These are phyloP conservation scores for Campodea augens DNA, from an alignment of 1,140 invertebrate genomes.

Conservation along the genomic window DNA sequence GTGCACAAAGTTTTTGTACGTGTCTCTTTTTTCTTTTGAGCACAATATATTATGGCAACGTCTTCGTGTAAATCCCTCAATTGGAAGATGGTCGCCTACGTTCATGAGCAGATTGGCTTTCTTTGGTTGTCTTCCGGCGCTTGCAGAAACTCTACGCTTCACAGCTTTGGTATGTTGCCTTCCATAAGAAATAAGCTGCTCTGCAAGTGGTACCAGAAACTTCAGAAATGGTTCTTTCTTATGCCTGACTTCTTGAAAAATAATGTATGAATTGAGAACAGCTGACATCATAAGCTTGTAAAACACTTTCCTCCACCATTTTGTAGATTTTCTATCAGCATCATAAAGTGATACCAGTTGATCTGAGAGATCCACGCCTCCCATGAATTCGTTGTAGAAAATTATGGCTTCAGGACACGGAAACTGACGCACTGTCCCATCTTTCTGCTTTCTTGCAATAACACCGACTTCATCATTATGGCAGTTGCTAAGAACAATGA, in stretches of 20 bases:
- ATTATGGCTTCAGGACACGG: conserved; percentile 5
- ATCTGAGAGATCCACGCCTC: conserved; percentile 15
- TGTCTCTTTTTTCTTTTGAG: conserved; percentile 6
- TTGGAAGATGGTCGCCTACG: conserved; percentile 12
- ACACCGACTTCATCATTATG: conserved; percentile 8
- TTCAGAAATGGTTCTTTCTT: too few species aligned
- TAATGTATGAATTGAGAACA: conserved; percentile 13
- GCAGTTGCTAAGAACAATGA: conserved; percentile 14
- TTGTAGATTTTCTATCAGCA: conserved; percentile 13
- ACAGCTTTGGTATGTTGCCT: conserved; percentile 7
- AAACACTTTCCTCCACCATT: conserved; percentile 16
- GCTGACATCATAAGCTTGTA: conserved; percentile 11
- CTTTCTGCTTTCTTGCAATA: conserved; percentile 10
- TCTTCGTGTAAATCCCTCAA: conserved; percentile 6
- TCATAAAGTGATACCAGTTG: conserved; percentile 14
- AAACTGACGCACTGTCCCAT: conserved; percentile 7
- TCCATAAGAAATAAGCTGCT: conserved; percentile 10
- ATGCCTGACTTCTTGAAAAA: too few species aligned
- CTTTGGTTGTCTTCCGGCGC: conserved; percentile 11
- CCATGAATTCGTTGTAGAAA: conserved; percentile 15
- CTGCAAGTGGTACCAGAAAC: too few species aligned
- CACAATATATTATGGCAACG: conserved; percentile 7
- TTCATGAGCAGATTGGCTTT: conserved; percentile 11
- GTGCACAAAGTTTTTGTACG: conserved; percentile 9
- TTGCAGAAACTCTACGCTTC: too few species aligned